Conservation (phyloP, 1,140 invertebrate species). For the Hyphantria cunea region DNA sequence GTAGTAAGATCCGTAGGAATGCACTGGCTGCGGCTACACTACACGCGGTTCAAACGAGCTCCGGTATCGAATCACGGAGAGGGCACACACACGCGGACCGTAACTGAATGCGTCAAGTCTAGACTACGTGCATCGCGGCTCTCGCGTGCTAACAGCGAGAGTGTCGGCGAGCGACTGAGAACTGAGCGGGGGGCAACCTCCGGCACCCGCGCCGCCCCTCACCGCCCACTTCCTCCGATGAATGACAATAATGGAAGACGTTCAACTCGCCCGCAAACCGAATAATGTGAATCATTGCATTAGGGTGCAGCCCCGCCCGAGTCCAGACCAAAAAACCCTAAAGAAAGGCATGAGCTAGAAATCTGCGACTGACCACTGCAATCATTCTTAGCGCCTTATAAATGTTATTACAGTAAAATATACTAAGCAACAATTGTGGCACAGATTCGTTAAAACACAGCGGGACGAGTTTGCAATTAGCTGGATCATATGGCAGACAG, state of each 20-base stretch:
- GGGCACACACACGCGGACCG: conserved; percentile 71
- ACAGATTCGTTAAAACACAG: conserved; percentile 12
- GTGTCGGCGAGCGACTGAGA: conserved; percentile 77
- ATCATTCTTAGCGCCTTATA: no score
- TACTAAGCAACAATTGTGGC: background rate
- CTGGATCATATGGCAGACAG: conserved; percentile 54
- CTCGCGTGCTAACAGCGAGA: conserved; percentile 73
- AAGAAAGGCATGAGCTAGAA: no score
- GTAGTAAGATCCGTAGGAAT: conserved; percentile 32
- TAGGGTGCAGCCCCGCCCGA: conserved; percentile 79
- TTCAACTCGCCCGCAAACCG: conserved; percentile 81
- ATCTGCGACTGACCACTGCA: no score
- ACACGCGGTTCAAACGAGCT: conserved; percentile 58
- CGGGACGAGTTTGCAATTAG: conserved; percentile 56
- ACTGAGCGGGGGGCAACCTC: conserved; percentile 59
- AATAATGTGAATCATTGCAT: conserved; percentile 82
- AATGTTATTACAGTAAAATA: no score
- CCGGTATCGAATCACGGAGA: conserved; percentile 58
- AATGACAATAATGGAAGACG: conserved; percentile 82
- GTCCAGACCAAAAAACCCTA: conserved; percentile 56
- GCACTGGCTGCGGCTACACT: conserved; percentile 53
- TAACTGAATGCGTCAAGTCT: conserved; percentile 65
- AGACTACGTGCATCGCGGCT: conserved; percentile 68
- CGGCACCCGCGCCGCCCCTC: conserved; percentile 68
- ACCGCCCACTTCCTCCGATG: conserved; percentile 80